Evolutionary conservation across 2,113 vertebrate genomes (phyloP).

Genomic region (Chiloscyllium plagiosum): DNA sequence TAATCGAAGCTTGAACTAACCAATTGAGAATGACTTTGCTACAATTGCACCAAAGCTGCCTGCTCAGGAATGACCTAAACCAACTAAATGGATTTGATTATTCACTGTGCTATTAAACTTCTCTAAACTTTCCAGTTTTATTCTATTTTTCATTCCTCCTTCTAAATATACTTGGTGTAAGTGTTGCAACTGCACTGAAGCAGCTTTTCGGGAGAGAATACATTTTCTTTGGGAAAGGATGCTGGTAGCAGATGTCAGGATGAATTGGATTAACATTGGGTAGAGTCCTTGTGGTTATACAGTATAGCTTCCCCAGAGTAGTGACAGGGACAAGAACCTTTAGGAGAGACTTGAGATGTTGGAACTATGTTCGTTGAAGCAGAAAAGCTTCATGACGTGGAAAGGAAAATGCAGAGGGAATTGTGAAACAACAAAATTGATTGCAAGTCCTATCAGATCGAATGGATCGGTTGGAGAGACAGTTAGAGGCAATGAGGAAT

Average conservation of each 20-base stretch:
- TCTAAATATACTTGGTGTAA: not conserved
- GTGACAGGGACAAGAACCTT: not conserved
- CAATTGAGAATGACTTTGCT: too few species aligned
- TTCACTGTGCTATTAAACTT: too few species aligned
- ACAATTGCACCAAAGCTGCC: too few species aligned
- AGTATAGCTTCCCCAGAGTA: not conserved
- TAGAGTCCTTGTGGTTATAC: not conserved
- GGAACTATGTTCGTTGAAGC: not conserved
- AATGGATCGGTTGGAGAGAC: too few species aligned
- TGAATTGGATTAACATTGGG: not conserved
- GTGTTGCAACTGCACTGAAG: not conserved
- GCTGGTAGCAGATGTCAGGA: not conserved
- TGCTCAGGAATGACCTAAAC: too few species aligned
- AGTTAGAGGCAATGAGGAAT: too few species aligned
- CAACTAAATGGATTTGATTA: not conserved
- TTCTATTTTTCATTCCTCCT: not conserved
- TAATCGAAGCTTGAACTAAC: too few species aligned
- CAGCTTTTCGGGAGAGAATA: not conserved
- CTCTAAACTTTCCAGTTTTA: not conserved
- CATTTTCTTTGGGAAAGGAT: not conserved
- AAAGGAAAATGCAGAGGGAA: not conserved
- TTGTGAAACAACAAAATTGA: not conserved
- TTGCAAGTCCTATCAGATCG: too few species aligned
- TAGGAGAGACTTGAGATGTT: not conserved
- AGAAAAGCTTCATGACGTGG: not conserved